Evolutionary conservation across 2,797 vertebrate genomes (phyloP), one percentile per base, ranked within the genome.

Genomic region (Neosilurus hyrtlii): DNA sequence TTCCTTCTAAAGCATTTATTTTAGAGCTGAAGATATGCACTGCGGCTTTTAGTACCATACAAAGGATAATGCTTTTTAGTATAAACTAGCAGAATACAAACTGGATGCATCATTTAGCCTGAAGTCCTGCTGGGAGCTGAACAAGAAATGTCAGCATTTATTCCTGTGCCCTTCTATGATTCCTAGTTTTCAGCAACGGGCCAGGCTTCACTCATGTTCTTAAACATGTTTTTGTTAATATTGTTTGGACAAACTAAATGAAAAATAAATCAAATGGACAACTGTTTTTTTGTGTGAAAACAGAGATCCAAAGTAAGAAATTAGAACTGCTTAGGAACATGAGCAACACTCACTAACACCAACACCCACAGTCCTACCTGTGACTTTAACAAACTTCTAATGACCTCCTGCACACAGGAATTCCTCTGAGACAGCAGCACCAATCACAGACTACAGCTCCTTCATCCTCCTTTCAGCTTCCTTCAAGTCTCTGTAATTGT

Each of bases 331-430:
- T 22, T 11, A 14, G 10, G 30, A 26, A 35, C 54, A 35, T 18
- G 16, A 57, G 26, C 30, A 7, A 18, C 20, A 43, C 43, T 43
- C 43, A 43, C 20, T 59, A 57, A 35, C 72, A 57, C 18, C 6
- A 35, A 37, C 2, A 67, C 16, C 61, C 56, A 70, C 87, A 43
- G 43, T 43, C 43, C 81, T 85, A 98, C 97, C 97, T 87, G 97
- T 94, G 75, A 96, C 96, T 1, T 97, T 97, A 89, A 98, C 0
- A 96, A 97, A 15, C 97, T 95, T 71, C 90, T 95, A 96, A 97
- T 98, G 24, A 97, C 90, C 87, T 99, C 97, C 86, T 8, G 96
- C 96, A 88, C 97, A 97, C 43, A 97, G 88, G 87, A 96, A 98
- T 90, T 97, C 96, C 86, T 97, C 96, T 37, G 97, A 96, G 88